Conservation (phyloP, 2,888 invertebrate species). For the Byasa hedistus region DNA sequence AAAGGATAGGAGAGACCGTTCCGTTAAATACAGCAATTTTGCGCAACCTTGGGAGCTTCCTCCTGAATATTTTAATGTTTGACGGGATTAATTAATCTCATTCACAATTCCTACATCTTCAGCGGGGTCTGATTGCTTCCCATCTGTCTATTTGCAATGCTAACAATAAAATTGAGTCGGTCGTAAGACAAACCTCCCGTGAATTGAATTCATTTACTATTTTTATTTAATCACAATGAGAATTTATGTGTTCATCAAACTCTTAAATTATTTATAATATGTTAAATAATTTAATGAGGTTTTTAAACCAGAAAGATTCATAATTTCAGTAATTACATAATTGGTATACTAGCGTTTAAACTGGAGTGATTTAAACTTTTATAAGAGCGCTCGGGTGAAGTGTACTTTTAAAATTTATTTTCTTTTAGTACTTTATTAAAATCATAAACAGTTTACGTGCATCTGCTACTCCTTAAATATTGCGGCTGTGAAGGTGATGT, state of each 20-base stretch:
- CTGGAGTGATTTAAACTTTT: too few relatives aligned
- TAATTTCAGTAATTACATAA: too few relatives aligned
- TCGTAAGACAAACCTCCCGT: background rate
- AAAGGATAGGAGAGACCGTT: background rate
- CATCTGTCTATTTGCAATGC: conserved; percentile 20
- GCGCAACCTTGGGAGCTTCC: conserved; percentile 3
- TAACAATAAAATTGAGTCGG: conserved; percentile 14
- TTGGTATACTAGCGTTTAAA: too few relatives aligned
- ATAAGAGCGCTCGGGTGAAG: too few relatives aligned
- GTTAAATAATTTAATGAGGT: too few relatives aligned
- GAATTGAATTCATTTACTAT: conserved; percentile 1
- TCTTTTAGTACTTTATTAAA: too few relatives aligned
- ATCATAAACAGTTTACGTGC: too few relatives aligned
- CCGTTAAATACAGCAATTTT: background rate
- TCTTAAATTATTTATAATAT: background rate
- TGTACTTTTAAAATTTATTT: too few relatives aligned
- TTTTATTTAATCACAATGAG: background rate
- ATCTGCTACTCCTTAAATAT: too few relatives aligned
- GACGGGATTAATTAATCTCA: conserved; percentile 20
- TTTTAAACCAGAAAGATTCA: too few relatives aligned
- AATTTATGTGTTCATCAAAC: background rate
- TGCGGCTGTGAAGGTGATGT: too few relatives aligned
- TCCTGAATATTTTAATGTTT: conserved; percentile 18
- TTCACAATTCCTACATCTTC: conserved; percentile 13
- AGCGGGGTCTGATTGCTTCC: conserved; percentile 16